Conservation (phyloP, 2,797 vertebrate genomes). For the Molossus molossus region DNA sequence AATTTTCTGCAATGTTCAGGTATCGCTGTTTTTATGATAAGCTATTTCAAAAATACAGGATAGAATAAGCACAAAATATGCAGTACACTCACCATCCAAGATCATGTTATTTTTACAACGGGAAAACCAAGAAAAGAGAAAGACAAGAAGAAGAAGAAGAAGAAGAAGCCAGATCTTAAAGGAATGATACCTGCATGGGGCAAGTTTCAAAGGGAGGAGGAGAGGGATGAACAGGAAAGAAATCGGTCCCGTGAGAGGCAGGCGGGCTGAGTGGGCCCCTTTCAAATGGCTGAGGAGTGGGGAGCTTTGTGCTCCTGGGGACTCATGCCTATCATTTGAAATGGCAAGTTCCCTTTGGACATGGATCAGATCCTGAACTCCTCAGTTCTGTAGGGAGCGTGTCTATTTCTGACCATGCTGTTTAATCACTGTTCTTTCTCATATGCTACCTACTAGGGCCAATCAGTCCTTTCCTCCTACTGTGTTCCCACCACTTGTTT, state of each 20-base stretch:
- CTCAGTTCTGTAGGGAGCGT: background rate
- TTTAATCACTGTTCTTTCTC: background rate
- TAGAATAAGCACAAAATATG: background rate
- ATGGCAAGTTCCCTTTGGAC: background rate
- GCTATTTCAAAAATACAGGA: constrained; percentile 40
- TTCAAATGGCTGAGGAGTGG: background rate
- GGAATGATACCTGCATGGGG: background rate
- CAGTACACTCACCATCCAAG: background rate
- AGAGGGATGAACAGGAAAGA: background rate
- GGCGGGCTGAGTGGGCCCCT: background rate
- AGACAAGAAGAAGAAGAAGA: background rate
- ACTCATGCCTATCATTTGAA: background rate
- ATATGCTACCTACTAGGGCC: background rate
- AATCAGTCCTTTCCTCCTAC: constrained; percentile 41
- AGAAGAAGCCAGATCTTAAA: background rate
- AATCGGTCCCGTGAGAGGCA: background rate
- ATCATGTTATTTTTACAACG: constrained; percentile 25
- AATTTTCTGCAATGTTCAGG: constrained; percentile 25
- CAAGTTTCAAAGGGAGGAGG: background rate
- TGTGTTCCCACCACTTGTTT: constrained; percentile 62
- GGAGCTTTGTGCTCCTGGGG: background rate
- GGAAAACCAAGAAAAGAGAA: background rate
- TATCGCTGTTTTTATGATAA: constrained; percentile 26
- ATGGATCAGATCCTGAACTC: background rate
- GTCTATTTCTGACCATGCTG: background rate